Base-by-base conservation (phyloP, 2,113 vertebrate genomes). In the Merops nubicus region DNA sequence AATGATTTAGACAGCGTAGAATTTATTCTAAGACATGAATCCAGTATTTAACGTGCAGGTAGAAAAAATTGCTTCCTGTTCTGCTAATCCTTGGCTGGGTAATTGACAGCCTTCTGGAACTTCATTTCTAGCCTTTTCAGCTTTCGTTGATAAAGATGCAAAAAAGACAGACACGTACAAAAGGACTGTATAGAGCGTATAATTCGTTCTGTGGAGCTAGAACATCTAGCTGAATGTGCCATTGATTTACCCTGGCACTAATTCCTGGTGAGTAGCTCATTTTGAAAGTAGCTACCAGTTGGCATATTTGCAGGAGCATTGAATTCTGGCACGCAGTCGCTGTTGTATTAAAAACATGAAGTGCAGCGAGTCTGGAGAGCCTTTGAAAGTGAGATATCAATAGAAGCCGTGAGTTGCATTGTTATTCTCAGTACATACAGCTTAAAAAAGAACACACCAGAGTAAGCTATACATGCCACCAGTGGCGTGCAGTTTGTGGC, bases 181-280 rank as follows among this genome's bases (percentile, higher is more conserved):
- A 96, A 96, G 89, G 93, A 94, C 95, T 85, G 93, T 95, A 93
- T 96, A 87, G 89, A 94, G 95, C 20, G 38, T 95, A 89, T 95
- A 93, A 97, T 96, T 96, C 80, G 38, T 94, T 94, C 93, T 9
- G 85, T 78, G 31, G 92, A 96, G 91, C 91, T 89, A 85, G 88
- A 92, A 92, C 93, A 95, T 95, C 86, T 77, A 88, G 76, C 91
- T 97, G 95, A 96, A 96, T 96, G 95, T 96, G 96, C 95, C 93
- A 96, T 95, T 96, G 96, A 97, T 97, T 96, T 96, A 93, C 63
- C 88, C 93, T 97, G 96, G 96, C 96, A 96, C 80, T 87, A 96
- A 93, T 96, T 95, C 92, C 83, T 78, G 83, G 90, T 70, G 93
- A 96, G 88, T 22, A 88, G 91, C 85, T 96, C 88, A 59, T 94